Evolutionary conservation across 2,888 invertebrate species (phyloP), one percentile per base, ranked within the genome.

Genomic region (Acanthococcus lagerstroemiae): DNA sequence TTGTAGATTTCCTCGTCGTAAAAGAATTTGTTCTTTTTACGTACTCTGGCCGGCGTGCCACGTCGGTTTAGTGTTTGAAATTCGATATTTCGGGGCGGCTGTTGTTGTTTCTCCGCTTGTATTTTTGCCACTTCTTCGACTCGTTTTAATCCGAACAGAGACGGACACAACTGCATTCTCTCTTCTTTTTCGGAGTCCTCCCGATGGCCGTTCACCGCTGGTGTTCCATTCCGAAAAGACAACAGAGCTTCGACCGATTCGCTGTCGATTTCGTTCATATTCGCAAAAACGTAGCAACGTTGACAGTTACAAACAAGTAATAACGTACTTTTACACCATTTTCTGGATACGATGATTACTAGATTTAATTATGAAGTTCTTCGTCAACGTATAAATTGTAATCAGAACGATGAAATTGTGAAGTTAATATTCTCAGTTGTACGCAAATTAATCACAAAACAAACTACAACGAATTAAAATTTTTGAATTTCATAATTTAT

Each of bases 11-110:
- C 88, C 76, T 94, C 93, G 76, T 93, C 92, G 76, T 85, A 93
- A 75, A 93, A 93, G 65, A 92, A 80, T 73, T 85, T 83, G 76
- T 94, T 94, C 74, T 90, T 88, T 76, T 93, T 94, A 27, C 93
- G 82, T 70, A 92, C 91, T 67, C 94, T 82, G 4, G 89, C 90
- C 63, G 93, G 93, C 77, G 68, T 69, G 55, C 69, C 69, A 21
- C 70, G 69, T 57, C 69, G 67, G 15, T 70, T 70, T 52, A 69
- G 37, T 27, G 50, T 27, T 54, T 63, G 63, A 12, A 22, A 22
- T 63, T 63, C 63, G 21, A 63, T 24, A 22, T 30, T 54, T 12
- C 55, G 21, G 19, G 55, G 27, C 24, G 55, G 46, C 50, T 17
- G 50, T 21, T 55, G 55, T 45, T 19, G 25, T 46, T 65, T 65